Evolutionary conservation across 2,797 vertebrate genomes (phyloP).

Genomic region (Gouania willdenowi): DNA sequence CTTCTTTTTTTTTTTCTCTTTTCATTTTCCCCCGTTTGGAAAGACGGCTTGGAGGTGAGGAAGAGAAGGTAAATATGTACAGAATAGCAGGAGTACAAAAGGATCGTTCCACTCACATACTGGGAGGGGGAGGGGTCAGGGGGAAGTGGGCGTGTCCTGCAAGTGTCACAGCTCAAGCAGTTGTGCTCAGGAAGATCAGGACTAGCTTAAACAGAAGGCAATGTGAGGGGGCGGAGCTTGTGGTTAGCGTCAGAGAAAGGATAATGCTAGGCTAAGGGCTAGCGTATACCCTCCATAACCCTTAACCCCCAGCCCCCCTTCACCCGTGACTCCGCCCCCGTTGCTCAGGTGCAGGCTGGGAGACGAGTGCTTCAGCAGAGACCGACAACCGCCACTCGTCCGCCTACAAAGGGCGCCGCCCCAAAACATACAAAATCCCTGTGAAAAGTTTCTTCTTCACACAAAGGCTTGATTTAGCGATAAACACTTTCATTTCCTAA

Average conservation of each 20-base stretch:
- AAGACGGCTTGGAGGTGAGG: slow-evolving; percentile 6
- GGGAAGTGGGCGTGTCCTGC: slow-evolving; percentile 37
- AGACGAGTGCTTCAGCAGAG: no score
- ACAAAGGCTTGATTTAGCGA: no score
- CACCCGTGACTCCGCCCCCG: slow-evolving; percentile 24
- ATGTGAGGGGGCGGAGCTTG: slow-evolving; percentile 23
- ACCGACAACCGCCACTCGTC: no score
- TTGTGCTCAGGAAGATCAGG: slow-evolving; percentile 68
- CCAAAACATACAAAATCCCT: no score
- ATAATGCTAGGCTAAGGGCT: no score
- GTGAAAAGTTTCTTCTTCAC: no score
- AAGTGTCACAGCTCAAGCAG: slow-evolving; percentile 62
- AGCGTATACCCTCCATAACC: no score
- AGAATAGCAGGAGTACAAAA: slow-evolving; percentile 84
- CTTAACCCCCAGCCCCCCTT: slow-evolving; percentile 9
- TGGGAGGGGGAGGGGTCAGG: slow-evolving; percentile 10
- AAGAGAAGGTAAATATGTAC: slow-evolving; percentile 72
- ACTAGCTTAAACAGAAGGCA: slow-evolving; percentile 47
- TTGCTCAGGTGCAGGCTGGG: slow-evolving; percentile 47
- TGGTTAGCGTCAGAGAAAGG: no score
- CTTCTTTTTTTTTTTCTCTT: slow-evolving; percentile 4
- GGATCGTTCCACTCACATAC: slow-evolving; percentile 62
- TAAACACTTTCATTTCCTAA: no score
- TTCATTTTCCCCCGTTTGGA: slow-evolving; percentile 44
- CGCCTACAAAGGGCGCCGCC: no score